Evolutionary conservation across 1,140 invertebrate genomes (phyloP).

Genomic region (Zelostemma sp.): DNA sequence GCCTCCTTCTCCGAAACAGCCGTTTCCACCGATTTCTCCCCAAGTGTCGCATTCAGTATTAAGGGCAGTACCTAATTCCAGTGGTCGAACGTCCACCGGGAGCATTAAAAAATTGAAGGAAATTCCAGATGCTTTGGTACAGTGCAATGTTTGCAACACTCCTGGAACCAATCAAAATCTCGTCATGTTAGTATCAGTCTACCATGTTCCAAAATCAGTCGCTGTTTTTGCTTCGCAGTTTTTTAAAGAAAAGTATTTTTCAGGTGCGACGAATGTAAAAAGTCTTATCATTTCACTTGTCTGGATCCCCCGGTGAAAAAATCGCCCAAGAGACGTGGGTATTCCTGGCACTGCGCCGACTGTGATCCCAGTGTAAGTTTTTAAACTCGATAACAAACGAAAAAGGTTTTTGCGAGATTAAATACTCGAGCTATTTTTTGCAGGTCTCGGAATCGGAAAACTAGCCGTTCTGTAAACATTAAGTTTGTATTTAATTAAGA

Average conservation of each 20-base stretch:
- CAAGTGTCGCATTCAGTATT: conserved; percentile 21
- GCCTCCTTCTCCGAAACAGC: conserved; percentile 57
- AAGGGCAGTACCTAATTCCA: conserved; percentile 7
- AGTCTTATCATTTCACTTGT: conserved; percentile 92
- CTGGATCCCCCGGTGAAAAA: conserved; percentile 93
- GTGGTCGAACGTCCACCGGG: conserved; percentile 45
- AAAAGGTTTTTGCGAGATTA: background rate
- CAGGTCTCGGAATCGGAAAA: conserved; percentile 67
- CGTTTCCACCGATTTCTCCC: conserved; percentile 55
- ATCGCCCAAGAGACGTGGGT: conserved; percentile 91
- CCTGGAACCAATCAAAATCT: conserved; percentile 76
- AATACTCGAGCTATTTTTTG: no score
- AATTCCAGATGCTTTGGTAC: conserved; percentile 65
- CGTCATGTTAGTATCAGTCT: conserved; percentile 73
- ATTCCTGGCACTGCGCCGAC: conserved; percentile 96
- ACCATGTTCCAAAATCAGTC: background rate
- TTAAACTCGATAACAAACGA: background rate
- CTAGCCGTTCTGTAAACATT: conserved; percentile 39
- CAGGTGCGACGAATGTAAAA: conserved; percentile 93
- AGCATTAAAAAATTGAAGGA: conserved; percentile 61
- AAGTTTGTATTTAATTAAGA: background rate
- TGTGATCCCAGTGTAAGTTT: conserved; percentile 89
- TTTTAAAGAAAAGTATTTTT: background rate
- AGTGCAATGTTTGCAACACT: conserved; percentile 77
- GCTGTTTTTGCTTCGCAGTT: no score